These are phyloP conservation scores for Mola mola DNA, from an alignment of 2,113 vertebrate genomes.

Conservation along the genomic window DNA sequence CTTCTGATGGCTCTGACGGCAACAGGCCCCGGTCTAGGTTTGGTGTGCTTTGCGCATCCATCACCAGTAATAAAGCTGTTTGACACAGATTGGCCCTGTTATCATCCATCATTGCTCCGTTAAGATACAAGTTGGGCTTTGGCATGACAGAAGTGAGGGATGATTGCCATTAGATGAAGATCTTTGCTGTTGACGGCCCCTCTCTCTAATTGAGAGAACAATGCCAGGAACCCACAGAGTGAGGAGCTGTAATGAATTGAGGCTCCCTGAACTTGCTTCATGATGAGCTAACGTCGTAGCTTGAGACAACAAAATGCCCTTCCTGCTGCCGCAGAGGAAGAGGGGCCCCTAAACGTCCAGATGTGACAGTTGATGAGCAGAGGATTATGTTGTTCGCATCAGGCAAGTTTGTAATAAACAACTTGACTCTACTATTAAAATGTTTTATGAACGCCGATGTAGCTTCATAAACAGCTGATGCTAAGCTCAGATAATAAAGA, in stretches of 20 bases:
- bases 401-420: not conserved
- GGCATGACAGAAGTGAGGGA: constrained; percentile 74
- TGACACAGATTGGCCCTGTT: constrained; percentile 48
- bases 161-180: constrained; percentile 79
- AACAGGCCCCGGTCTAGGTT: constrained; percentile 30
- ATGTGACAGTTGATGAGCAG: no score
- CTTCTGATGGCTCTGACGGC: constrained; percentile 28
- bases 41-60: constrained; percentile 50
- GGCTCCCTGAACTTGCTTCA: constrained; percentile 63
- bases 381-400: not conserved
- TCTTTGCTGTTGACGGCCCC: constrained; percentile 82
- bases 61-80: constrained; percentile 69
- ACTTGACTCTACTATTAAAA: no score
- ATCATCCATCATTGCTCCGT: constrained; percentile 79
- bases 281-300: constrained; percentile 58
- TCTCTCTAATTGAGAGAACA: constrained; percentile 82
- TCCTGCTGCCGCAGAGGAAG: constrained; percentile 17
- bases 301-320: constrained; percentile 15
- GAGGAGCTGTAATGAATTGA: constrained; percentile 72
- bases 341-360: constrained; percentile 24
- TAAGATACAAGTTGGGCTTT: constrained; percentile 76
- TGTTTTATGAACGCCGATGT: no score
- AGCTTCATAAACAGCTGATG: no score
- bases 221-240: constrained; percentile 74
- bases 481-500: no score